phyloP scores from a whole-genome alignment of 1,140 invertebrate species.

The Papilio aristodemus region DNA sequence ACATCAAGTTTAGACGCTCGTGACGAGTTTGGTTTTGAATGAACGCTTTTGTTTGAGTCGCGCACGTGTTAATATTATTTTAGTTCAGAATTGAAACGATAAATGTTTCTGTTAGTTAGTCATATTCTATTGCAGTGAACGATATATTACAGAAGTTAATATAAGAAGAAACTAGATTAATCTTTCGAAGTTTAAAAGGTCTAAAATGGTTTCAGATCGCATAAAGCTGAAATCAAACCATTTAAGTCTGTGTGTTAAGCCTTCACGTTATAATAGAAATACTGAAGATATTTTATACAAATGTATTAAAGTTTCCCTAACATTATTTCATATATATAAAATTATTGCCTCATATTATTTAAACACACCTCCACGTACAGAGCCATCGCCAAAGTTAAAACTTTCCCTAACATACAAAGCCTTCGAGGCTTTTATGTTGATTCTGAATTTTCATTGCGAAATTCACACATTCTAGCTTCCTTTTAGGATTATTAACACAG shows the following conservation, averaged over 20 bases:
- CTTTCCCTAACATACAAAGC: constrained; percentile 4
- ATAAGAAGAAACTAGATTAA: no score
- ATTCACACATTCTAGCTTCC: constrained; percentile 16
- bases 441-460: not conserved
- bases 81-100: not conserved
- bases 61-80: constrained; percentile 16
- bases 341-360: not conserved
- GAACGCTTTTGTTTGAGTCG: not conserved
- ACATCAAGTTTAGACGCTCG: not conserved
- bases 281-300: not conserved
- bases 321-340: constrained; percentile 2
- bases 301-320: not conserved
- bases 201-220: no score
- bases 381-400: constrained; percentile 16
- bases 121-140: not conserved
- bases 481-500: constrained; percentile 20
- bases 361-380: not conserved
- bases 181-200: no score
- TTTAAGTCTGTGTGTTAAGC: no score
- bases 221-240: no score
- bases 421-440: constrained; percentile 16
- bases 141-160: no score
- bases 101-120: not conserved
- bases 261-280: no score
- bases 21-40: not conserved